Evolutionary conservation across 2,888 invertebrate species (phyloP).

Genomic region (Mellilla xanthometata): DNA sequence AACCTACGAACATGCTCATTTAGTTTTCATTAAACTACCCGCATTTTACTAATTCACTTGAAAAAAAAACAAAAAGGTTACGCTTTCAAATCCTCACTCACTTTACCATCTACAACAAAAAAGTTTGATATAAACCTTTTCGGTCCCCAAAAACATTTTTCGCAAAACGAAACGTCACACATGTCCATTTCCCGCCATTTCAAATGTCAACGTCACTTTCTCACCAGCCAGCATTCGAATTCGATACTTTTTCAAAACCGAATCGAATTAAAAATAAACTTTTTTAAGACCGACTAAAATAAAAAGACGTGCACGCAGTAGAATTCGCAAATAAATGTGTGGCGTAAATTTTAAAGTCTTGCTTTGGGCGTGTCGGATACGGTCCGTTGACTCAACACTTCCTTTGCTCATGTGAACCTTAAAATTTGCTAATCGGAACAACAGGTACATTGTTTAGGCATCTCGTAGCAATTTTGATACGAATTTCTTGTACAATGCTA

Average conservation of each 20-base stretch:
- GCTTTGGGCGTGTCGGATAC: constrained; percentile 61
- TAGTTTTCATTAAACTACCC: constrained; percentile 13
- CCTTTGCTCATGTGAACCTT: constrained; percentile 67
- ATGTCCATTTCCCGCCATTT: constrained; percentile 14
- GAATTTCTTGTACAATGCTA: too few species aligned
- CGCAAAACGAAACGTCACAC: constrained; percentile 4
- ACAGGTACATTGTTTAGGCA: constrained; percentile 27
- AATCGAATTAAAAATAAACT: neutral
- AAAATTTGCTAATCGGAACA: constrained; percentile 56
- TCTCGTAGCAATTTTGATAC: too few species aligned
- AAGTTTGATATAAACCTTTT: too few species aligned
- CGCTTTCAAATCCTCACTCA: neutral
- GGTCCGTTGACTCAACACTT: constrained; percentile 60
- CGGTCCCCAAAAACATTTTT: too few species aligned
- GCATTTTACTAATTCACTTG: neutral
- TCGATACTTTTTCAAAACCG: neutral
- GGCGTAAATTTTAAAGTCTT: constrained; percentile 65
- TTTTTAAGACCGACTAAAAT: too few species aligned
- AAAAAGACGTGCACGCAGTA: constrained; percentile 61
- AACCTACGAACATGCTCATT: constrained; percentile 39
- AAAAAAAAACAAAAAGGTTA: neutral
- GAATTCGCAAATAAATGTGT: constrained; percentile 66
- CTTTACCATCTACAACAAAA: too few species aligned
- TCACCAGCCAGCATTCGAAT: too few species aligned
- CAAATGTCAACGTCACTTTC: constrained; percentile 13